These are phyloP conservation scores for Serrognathus titanus DNA, from an alignment of 2,888 invertebrate species.

Conservation along the genomic window DNA sequence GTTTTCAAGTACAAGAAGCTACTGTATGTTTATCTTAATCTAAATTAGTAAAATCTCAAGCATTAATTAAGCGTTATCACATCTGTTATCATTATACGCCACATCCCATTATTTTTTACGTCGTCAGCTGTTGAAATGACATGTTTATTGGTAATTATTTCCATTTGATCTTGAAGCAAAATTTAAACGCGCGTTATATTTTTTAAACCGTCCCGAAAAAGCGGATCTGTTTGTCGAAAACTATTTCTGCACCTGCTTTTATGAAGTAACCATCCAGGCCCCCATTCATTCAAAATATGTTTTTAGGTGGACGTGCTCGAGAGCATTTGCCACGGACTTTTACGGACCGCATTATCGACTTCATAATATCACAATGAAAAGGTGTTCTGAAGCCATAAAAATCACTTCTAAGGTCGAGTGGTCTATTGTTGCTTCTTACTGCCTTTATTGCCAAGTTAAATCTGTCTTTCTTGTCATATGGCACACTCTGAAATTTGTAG, in stretches of 20 bases:
- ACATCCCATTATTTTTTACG: conserved; percentile 32
- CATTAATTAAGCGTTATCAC: conserved; percentile 40
- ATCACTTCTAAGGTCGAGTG: conserved; percentile 14
- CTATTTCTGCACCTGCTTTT: background rate
- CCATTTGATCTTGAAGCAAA: conserved; percentile 19
- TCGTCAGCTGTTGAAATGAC: conserved; percentile 33
- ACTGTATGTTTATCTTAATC: conserved; percentile 36
- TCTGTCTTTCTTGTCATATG: conserved; percentile 19
- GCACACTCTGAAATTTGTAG: conserved; percentile 14
- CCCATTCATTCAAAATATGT: background rate
- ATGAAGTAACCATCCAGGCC: background rate
- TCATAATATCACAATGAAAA: conserved; percentile 25
- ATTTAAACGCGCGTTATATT: no score
- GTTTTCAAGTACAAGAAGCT: conserved; percentile 23
- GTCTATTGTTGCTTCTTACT: conserved; percentile 6
- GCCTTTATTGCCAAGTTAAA: conserved; percentile 11
- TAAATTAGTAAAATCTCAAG: conserved; percentile 39
- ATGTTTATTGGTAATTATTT: conserved; percentile 34
- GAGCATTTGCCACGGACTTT: background rate
- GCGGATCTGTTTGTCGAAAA: background rate
- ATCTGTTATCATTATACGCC: conserved; percentile 33
- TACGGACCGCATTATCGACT: conserved; percentile 11
- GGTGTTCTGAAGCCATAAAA: conserved; percentile 21
- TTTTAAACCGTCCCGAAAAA: background rate
- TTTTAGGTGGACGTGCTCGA: background rate